These are phyloP conservation scores for Peromyscus polionotus DNA, from an alignment of 2,113 vertebrate species.

Conservation along the genomic window DNA sequence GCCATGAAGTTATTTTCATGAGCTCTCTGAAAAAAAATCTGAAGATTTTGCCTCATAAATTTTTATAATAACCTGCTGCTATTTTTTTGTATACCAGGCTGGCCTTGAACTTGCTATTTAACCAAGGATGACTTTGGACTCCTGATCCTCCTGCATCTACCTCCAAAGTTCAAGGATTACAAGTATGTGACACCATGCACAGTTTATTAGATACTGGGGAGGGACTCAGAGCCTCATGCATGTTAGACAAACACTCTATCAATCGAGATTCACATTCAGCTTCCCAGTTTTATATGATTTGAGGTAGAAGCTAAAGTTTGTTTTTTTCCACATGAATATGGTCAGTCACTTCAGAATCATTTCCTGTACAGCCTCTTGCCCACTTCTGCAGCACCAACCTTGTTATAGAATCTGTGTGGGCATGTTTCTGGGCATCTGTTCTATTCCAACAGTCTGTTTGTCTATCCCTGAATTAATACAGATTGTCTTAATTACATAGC, in stretches of 20 bases:
- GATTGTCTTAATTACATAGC: neutral
- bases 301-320: neutral
- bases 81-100: neutral
- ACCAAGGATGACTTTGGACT: neutral
- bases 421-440: neutral
- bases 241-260: neutral
- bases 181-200: neutral
- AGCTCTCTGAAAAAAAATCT: slow-evolving; percentile 14
- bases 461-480: neutral
- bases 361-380: neutral
- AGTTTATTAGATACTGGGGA: neutral
- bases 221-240: fast-evolving
- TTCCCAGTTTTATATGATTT: neutral
- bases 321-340: neutral
- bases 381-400: neutral
- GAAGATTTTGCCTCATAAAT: slow-evolving; percentile 38
- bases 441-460: neutral
- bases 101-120: neutral
- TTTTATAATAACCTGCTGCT: neutral
- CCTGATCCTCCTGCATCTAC: neutral
- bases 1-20: slow-evolving; percentile 12
- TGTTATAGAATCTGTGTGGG: neutral
- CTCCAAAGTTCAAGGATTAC: neutral
- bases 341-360: neutral
- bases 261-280: neutral